Evolutionary conservation across 2,888 invertebrate genomes (phyloP).

Genomic region (Himalopsyche japonica): DNA sequence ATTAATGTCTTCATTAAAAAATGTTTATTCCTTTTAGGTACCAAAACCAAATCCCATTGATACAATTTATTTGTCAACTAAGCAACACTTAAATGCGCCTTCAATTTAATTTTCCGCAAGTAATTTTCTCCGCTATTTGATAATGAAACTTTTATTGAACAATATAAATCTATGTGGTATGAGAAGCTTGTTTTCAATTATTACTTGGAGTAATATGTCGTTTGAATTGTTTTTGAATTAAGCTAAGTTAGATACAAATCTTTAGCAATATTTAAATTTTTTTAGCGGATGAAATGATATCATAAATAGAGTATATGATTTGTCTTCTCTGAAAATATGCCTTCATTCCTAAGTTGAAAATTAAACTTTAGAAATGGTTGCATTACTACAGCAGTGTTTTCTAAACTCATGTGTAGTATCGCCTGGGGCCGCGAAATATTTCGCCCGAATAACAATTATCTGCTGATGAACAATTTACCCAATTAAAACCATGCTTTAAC

Average conservation of each 20-base stretch:
- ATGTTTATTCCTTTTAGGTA: background rate
- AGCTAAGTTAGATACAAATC: background rate
- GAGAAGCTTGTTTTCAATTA: background rate
- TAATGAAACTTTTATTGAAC: background rate
- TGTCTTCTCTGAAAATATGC: too few relatives aligned
- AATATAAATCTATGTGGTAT: background rate
- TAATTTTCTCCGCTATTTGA: background rate
- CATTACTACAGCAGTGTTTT: too few relatives aligned
- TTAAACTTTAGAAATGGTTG: too few relatives aligned
- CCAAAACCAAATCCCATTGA: background rate
- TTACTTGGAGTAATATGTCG: background rate
- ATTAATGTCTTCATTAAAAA: too few relatives aligned
- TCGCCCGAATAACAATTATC: too few relatives aligned
- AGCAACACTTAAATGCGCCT: background rate
- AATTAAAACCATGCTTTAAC: too few relatives aligned
- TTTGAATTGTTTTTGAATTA: background rate
- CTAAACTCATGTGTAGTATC: too few relatives aligned
- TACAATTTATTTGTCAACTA: background rate
- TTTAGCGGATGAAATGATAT: too few relatives aligned
- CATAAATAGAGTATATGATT: too few relatives aligned
- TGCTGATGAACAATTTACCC: too few relatives aligned
- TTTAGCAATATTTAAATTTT: background rate
- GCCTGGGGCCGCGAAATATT: too few relatives aligned
- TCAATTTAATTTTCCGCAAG: background rate
- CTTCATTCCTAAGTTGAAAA: too few relatives aligned